A percentile compares a stretch with the other conserved stretches of the same genome.
phyloP scores from a whole-genome alignment of 2,113 vertebrate genomes.

The Trematomus loennbergii region DNA sequence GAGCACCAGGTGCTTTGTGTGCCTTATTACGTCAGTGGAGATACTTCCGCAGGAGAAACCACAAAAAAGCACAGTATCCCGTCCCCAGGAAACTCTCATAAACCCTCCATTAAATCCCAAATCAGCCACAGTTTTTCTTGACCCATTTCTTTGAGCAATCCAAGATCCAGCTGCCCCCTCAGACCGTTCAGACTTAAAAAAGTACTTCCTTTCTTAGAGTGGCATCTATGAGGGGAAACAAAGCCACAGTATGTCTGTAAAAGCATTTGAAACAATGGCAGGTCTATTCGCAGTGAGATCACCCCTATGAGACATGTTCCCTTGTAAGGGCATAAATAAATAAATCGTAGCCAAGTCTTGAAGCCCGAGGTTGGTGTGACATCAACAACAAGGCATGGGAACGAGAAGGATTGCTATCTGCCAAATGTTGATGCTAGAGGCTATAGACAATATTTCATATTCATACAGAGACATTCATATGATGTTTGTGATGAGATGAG shows the following conservation, averaged over 20 bases:
- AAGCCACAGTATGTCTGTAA: constrained; percentile 28
- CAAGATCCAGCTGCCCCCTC: constrained; percentile 16
- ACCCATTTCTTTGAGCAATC: constrained; percentile 28
- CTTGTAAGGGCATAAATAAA: constrained; percentile 51
- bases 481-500: not conserved
- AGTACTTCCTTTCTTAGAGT: constrained; percentile 22
- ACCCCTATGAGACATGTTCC: constrained; percentile 45
- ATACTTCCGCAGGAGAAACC: constrained; percentile 51
- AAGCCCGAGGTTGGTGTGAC: constrained; percentile 48
- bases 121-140: constrained; percentile 57
- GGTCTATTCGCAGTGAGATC: constrained; percentile 58
- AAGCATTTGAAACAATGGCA: constrained; percentile 46
- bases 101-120: constrained; percentile 2
- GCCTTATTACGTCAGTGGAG: constrained; percentile 74
- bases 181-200: constrained; percentile 9
- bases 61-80: constrained; percentile 51
- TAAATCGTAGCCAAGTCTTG: constrained; percentile 19
- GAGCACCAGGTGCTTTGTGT: constrained; percentile 82
- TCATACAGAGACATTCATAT: constrained; percentile 42
- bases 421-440: constrained; percentile 24
- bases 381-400: constrained; percentile 26
- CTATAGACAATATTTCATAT: constrained; percentile 5
- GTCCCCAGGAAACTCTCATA: constrained; percentile 50
- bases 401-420: not conserved
- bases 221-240: constrained; percentile 35